Base-by-base conservation (phyloP, 2,797 vertebrate species). In the Sebastes minor region DNA sequence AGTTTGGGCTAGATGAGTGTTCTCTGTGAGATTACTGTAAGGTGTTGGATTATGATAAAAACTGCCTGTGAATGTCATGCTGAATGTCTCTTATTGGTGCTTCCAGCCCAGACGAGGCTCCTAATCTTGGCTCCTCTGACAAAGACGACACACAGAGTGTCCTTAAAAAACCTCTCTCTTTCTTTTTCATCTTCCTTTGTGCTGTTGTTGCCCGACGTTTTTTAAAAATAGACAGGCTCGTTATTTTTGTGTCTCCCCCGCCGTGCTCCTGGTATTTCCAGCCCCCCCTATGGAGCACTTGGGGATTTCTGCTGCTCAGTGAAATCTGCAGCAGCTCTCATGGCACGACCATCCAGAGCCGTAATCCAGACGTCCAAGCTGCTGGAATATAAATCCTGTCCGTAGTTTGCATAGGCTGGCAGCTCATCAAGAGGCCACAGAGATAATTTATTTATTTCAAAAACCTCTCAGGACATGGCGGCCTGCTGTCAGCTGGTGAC, bases 321-420 rank as follows among this genome's bases (percentile, higher is more conserved):
- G 65, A 92, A 93, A 91, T 91, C 91, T 90, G 84, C 82, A 72
- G 79, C 76, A 70, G 83, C 87, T 89, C 85, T 89, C 81, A 76
- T 92, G 91, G 86, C 89, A 85, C 73, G 14, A 73, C 82, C 86
- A 62, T 84, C 79, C 85, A 88, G 63, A 87, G 78, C 78, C 6
- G 25, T 95, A 95, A 95, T 95, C 94, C 92, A 93, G 80, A 91
- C 74, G 12, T 89, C 74, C 88, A 83, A 83, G 81, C 92, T 86
- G 90, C 87, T 86, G 73, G 82, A 79, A 53, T 86, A 86, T 90
- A 89, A 94, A 89, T 91, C 91, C 91, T 76, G 70, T 80, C 63
- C 49, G 4, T 80, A 66, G 80, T 79, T 78, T 86, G 72, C 85
- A 88, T 89, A 86, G 88, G 83, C 78, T 86, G 88, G 83, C 88